These are phyloP conservation scores for Temnothorax longispinosus DNA, from an alignment of 1,140 invertebrate species.

Conservation along the genomic window DNA sequence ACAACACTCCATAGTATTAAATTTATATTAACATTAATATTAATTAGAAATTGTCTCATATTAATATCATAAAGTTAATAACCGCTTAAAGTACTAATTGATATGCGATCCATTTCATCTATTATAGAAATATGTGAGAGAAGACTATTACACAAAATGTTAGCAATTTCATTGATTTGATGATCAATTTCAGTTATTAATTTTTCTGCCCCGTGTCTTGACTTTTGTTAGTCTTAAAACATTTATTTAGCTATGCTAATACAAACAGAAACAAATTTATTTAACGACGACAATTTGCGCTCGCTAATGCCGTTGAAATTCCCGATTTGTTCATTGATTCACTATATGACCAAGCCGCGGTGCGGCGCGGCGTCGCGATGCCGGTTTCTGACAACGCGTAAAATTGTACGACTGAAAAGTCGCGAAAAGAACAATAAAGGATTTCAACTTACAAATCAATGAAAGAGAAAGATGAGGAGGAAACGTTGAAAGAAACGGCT, in stretches of 20 bases:
- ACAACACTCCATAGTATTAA: not conserved
- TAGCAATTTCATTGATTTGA: not conserved
- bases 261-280: not conserved
- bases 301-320: not conserved
- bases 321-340: not conserved
- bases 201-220: not conserved
- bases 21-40: not conserved
- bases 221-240: not conserved
- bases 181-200: not conserved
- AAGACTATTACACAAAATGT: not conserved
- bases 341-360: not conserved
- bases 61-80: not conserved
- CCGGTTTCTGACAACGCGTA: not conserved
- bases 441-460: slow-evolving; percentile 34
- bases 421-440: not conserved
- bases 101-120: not conserved
- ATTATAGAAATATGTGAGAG: not conserved
- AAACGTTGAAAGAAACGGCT: not conserved
- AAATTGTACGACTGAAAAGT: not conserved
- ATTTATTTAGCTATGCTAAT: not conserved
- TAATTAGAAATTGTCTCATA: not conserved
- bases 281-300: not conserved
- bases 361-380: not conserved
- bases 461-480: not conserved
- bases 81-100: not conserved